Base-by-base conservation (phyloP, 2,888 invertebrate species). In the Drosophila longiperda region DNA sequence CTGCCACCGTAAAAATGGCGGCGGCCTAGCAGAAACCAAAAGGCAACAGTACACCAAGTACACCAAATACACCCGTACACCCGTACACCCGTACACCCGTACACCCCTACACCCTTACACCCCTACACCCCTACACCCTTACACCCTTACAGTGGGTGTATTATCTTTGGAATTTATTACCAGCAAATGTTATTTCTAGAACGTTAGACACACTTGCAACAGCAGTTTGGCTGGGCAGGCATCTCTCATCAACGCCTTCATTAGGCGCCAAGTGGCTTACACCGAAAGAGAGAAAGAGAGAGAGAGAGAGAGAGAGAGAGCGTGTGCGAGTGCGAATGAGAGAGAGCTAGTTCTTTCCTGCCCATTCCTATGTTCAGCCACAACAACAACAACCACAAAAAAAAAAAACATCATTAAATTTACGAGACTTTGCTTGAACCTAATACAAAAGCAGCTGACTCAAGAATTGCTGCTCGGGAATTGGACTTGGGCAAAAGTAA, bases 151-250 rank as follows among this genome's bases (percentile, higher is more conserved):
- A 53, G 84, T 87, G 87, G 89, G 86, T 88, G 90, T 88, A 86
- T 86, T 88, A 86, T 86, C 88, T 88, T 88, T 90, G 80, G 86
- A 86, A 86, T 86, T 86, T 86, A 86, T 86, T 87, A 84, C 86
- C 86, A 75, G 88, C 90, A 90, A 86, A 86, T 86, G 90, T 90
- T 90, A 88, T 86, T 89, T 86, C 90, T 87, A 82, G 88, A 85
- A 81, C 88, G 85, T 89, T 87, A 85, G 85, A 85, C 87, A 72
- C 76, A 82, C 78, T 69, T 40, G 42, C 71, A 74, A 59, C 52
- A 12, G 3, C 32, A 34, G 53, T n/a, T 26, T 36, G 36, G 23
- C 3, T n/a, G 7, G 4, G 49, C 40, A 40, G 61, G 61, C 73
- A 74, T 80, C 87, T 89, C 88, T 89, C 88, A 87, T 89, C 89